phyloP scores from a whole-genome alignment of 2,797 vertebrate genomes.

The Caiman crocodilus region DNA sequence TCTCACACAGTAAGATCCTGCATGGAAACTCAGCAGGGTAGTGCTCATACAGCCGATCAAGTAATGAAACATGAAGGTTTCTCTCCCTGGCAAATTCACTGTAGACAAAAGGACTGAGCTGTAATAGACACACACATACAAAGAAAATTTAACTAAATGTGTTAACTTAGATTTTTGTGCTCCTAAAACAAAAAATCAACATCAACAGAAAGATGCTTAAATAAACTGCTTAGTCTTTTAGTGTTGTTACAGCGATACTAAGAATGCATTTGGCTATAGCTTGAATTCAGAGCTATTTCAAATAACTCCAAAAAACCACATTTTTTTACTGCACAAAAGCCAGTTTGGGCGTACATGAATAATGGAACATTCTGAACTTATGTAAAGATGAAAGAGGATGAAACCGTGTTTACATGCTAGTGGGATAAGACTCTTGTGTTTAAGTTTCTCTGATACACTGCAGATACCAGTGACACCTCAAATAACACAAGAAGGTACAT shows the following conservation, averaged over 20 bases:
- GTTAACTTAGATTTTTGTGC: constrained; percentile 42
- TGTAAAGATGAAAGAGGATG: background rate
- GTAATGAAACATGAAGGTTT: constrained; percentile 95
- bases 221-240: background rate
- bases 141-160: constrained; percentile 75
- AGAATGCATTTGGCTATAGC: background rate
- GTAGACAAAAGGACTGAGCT: constrained; percentile 99
- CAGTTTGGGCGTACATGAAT: background rate
- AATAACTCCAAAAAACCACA: background rate
- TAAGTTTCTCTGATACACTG: background rate
- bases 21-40: constrained; percentile 97
- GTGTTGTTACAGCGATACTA: background rate
- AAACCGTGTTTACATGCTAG: background rate
- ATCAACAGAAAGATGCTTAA: background rate
- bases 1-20: constrained; percentile 98
- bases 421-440: background rate
- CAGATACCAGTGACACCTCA: background rate
- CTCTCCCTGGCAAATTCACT: constrained; percentile 98
- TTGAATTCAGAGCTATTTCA: background rate
- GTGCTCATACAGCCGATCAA: constrained; percentile 98
- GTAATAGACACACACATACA: constrained; percentile 80
- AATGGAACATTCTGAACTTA: background rate
- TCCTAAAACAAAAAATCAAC: background rate
- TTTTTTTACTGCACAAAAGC: background rate
- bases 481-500: background rate